Base-by-base conservation (phyloP, 2,113 vertebrate genomes). In the Callaeas wilsoni region DNA sequence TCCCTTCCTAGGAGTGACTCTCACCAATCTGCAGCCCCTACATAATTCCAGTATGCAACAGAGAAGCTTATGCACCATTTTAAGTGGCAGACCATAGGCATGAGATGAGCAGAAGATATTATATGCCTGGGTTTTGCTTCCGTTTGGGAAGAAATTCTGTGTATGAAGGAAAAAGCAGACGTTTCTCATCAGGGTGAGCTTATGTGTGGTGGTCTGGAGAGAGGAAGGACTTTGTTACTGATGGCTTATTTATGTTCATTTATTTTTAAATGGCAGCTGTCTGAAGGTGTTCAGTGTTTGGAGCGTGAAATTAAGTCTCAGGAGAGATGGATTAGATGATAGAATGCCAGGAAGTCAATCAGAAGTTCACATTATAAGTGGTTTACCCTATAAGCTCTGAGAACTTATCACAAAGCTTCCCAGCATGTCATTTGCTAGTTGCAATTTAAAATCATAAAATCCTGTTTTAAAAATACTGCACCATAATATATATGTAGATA, bases 181-280 rank as follows among this genome's bases (percentile, higher is more conserved):
- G 5, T 57, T 80, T 70, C 44, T 86, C 18, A 81, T 89, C 46
- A 55, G 71, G 20, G 4, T 46, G 35, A 86, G 27, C 12, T 53
- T 76, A 37, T 44, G 23, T 26, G 29, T 84, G 42, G 68, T 70
- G 39, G 39, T 78, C 68, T 84, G 64, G 35, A 77, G 59, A 70
- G 18, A 16, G 39, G 52, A 88, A 90, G 35, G 55, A 33, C 76
- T 92, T 90, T 59, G 20, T 47, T 92, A 63, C 52, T 78, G 75
- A 92, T 93, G 71, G 55, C 76, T 89, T 94, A 92, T 92, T 96
- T 95, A 90, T 82, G 84, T 75, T 87, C 3, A 22, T 80, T 93
- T 91, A 74, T 91, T 96, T 95, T 94, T 95, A 87, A 94, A 85
- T 95, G 87, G 65, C 91, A 96, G 91, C 62, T 95, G 74, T 96